These are phyloP conservation scores for Caenorhabditis panamensis DNA, from an alignment of 2,888 invertebrate species.

Conservation along the genomic window DNA sequence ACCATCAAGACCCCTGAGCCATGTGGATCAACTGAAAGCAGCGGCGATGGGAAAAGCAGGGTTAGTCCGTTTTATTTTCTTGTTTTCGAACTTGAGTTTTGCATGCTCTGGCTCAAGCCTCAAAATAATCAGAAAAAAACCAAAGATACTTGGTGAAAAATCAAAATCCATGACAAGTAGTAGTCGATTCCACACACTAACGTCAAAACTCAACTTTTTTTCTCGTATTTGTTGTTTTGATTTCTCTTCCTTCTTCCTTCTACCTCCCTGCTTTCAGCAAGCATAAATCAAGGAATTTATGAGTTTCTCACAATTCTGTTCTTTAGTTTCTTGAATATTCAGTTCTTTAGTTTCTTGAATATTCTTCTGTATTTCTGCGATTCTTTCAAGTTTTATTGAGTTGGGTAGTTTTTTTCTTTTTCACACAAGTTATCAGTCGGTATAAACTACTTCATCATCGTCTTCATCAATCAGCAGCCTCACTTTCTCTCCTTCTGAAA, in stretches of 20 bases:
- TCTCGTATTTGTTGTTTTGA: neutral
- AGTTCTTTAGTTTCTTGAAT: too few species aligned
- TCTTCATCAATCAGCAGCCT: neutral
- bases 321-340: too few species aligned
- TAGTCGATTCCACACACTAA: constrained; percentile 14
- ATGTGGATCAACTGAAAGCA: constrained; percentile 36
- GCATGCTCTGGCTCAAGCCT: too few species aligned
- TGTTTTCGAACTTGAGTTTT: constrained; percentile 4
- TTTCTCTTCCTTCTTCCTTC: neutral
- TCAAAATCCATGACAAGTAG: constrained; percentile 32
- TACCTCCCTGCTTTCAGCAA: neutral
- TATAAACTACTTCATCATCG: neutral
- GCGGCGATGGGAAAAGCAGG: constrained; percentile 27
- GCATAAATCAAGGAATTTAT: neutral
- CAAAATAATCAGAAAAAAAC: too few species aligned
- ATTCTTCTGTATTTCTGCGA: too few species aligned
- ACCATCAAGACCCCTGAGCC: constrained; percentile 12
- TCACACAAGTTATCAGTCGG: too few species aligned
- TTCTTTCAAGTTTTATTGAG: too few species aligned
- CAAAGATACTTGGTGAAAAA: too few species aligned
- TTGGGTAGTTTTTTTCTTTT: too few species aligned
- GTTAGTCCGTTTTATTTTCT: constrained; percentile 28
- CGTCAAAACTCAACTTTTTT: constrained; percentile 7
- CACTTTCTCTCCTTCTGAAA: neutral
- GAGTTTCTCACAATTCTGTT: neutral